These are phyloP conservation scores for Fabriciana adippe DNA, from an alignment of 2,888 invertebrate genomes.

Conservation along the genomic window DNA sequence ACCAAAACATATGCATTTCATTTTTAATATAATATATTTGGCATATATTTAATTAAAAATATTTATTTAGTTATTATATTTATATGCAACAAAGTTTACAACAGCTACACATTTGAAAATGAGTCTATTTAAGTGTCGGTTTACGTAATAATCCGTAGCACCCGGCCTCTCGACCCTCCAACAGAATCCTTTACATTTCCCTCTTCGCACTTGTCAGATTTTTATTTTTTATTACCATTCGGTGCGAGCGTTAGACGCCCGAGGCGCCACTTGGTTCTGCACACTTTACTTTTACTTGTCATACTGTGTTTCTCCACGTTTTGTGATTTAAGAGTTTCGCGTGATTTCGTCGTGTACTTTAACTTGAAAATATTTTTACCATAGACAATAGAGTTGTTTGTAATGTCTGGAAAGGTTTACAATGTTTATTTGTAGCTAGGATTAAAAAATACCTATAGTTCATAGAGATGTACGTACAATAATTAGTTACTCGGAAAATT, in stretches of 20 bases:
- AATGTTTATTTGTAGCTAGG: no score
- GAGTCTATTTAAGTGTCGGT: constrained; percentile 18
- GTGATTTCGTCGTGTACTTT: constrained; percentile 1
- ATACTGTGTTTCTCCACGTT: constrained; percentile 20
- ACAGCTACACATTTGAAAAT: neutral
- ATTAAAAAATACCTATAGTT: no score
- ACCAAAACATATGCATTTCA: no score
- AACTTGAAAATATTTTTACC: neutral
- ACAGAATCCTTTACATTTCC: constrained; percentile 61
- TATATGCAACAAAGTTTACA: no score
- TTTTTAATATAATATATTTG: no score
- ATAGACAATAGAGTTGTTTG: no score
- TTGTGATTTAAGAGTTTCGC: constrained; percentile 25
- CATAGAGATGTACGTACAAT: no score
- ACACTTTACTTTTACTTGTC: constrained; percentile 52
- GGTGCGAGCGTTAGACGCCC: constrained; percentile 63
- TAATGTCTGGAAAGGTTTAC: no score
- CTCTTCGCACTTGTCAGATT: constrained; percentile 58
- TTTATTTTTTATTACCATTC: constrained; percentile 58
- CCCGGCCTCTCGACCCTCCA: constrained; percentile 49
- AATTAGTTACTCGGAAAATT: no score
- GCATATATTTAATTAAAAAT: no score
- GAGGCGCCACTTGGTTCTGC: constrained; percentile 60
- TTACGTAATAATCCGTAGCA: constrained; percentile 16
- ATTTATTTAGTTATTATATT: no score